These are phyloP conservation scores for Tenthredo distinguenda DNA, from an alignment of 2,888 invertebrate species.

Conservation along the genomic window DNA sequence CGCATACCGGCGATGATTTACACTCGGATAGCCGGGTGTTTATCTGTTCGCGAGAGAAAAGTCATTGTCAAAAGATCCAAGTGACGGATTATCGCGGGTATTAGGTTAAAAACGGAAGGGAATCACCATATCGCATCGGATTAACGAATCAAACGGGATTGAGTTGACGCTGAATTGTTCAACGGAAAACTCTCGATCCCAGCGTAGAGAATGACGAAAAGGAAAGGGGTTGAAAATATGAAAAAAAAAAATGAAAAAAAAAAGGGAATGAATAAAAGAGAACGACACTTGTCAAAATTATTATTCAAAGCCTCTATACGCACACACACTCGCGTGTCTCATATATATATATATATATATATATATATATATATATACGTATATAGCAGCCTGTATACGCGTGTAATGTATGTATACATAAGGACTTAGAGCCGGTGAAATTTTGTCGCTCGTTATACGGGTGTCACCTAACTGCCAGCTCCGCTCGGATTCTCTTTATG, in stretches of 20 bases:
- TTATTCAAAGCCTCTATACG: conserved; percentile 34
- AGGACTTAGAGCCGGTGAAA: neutral
- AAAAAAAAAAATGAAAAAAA: neutral
- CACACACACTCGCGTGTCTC: neutral
- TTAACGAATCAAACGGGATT: conserved; percentile 39
- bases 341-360: neutral
- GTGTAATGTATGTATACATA: neutral
- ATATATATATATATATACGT: too few relatives aligned
- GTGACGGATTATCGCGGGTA: neutral
- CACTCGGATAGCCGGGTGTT: neutral
- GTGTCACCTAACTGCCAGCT: conserved; percentile 43
- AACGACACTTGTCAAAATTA: conserved; percentile 41
- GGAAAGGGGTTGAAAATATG: neutral
- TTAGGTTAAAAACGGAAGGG: neutral
- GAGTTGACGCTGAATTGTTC: conserved; percentile 17
- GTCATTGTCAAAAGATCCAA: neutral
- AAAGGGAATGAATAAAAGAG: neutral
- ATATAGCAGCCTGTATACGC: neutral
- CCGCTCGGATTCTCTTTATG: conserved; percentile 40
- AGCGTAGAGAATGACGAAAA: neutral
- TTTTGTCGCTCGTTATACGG: conserved; percentile 41
- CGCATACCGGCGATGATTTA: neutral
- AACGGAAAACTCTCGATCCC: conserved; percentile 6
- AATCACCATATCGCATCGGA: conserved; percentile 37
- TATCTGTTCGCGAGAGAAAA: neutral